These are phyloP conservation scores for Spea bombifrons DNA, from an alignment of 2,113 vertebrate species.

Conservation along the genomic window DNA sequence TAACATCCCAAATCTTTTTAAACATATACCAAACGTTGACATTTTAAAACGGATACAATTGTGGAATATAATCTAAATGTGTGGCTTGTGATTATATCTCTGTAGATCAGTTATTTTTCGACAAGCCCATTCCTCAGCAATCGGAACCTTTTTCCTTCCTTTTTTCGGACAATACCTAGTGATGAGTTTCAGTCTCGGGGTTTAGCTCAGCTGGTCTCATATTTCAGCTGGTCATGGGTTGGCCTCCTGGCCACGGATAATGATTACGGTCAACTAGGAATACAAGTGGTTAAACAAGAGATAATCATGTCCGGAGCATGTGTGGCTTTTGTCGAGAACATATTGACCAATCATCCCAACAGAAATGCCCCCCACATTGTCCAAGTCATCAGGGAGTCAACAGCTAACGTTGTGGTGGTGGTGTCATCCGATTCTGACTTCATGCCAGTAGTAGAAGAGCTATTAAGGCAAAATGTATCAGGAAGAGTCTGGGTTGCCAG, in stretches of 20 bases:
- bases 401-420: slow-evolving; percentile 1
- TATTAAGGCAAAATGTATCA: slow-evolving; percentile 11
- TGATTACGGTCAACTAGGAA: slow-evolving; percentile 30
- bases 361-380: background rate
- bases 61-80: background rate
- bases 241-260: slow-evolving; percentile 1
- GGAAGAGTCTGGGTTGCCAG: slow-evolving; percentile 23
- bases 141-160: slow-evolving; percentile 47
- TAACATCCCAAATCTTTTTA: too few species aligned
- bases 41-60: too few species aligned
- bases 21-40: too few species aligned
- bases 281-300: slow-evolving; percentile 5
- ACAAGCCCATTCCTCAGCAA: slow-evolving; percentile 39
- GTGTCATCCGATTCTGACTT: slow-evolving; percentile 4
- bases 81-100: background rate
- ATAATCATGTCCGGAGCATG: slow-evolving; percentile 23
- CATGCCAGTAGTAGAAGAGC: slow-evolving; percentile 1
- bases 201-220: slow-evolving; percentile 30
- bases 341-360: background rate
- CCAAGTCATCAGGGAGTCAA: slow-evolving; percentile 9
- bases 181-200: slow-evolving; percentile 51
- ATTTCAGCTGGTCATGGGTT: slow-evolving; percentile 36
- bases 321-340: slow-evolving; percentile 22
- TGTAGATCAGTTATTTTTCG: slow-evolving; percentile 34
- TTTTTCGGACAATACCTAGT: slow-evolving; percentile 55